Conservation (phyloP, 2,888 invertebrate genomes). For the Beris chalybata region DNA sequence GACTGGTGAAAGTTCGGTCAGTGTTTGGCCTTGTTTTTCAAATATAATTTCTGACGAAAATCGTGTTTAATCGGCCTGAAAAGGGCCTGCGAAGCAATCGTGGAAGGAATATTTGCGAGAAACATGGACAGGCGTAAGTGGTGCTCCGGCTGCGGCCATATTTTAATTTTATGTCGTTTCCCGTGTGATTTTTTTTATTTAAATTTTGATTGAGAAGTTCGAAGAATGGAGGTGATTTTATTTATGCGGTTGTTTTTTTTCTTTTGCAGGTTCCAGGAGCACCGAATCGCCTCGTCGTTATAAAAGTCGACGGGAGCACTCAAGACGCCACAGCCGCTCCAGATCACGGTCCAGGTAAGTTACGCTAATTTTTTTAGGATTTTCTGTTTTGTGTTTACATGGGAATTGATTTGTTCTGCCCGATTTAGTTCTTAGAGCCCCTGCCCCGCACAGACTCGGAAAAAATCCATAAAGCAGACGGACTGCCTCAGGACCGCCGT, state of each 20-base stretch:
- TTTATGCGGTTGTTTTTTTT: constrained; percentile 1
- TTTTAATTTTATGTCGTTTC: neutral
- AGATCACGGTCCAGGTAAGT: constrained; percentile 51
- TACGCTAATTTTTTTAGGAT: neutral
- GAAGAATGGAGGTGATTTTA: neutral
- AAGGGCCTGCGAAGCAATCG: constrained; percentile 2
- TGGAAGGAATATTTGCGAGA: neutral
- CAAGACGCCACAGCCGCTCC: constrained; percentile 49
- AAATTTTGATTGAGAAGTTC: neutral
- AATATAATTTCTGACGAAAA: neutral
- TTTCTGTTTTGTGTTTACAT: no score
- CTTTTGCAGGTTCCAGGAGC: constrained; percentile 41
- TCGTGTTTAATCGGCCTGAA: neutral
- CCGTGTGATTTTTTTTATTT: constrained; percentile 5
- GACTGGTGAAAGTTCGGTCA: no score
- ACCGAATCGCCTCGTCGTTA: constrained; percentile 43
- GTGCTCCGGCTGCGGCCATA: constrained; percentile 1
- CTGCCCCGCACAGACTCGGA: no score
- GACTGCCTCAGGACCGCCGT: no score
- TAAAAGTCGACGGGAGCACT: constrained; percentile 46
- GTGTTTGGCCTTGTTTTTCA: no score
- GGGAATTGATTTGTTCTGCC: no score
- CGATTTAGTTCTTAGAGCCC: no score
- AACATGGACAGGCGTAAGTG: constrained; percentile 27
- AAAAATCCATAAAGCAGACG: no score